Evolutionary conservation across 1,140 invertebrate species (phyloP).

Genomic region (Formica exsecta): DNA sequence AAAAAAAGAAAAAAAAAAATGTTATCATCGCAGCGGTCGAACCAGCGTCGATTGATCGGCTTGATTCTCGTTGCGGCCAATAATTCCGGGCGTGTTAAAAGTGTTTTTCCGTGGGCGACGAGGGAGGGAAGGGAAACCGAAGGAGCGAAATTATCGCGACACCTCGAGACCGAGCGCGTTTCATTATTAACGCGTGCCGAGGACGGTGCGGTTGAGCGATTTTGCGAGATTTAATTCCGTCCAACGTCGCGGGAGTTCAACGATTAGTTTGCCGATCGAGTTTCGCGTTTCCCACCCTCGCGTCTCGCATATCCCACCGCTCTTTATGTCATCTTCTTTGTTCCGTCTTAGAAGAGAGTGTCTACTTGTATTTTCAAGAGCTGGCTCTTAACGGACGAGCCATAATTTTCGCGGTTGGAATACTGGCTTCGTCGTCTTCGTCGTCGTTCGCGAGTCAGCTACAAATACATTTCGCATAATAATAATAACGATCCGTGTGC

Average conservation of each 20-base stretch:
- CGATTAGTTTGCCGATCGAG: slow-evolving; percentile 42
- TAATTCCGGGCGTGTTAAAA: slow-evolving; percentile 9
- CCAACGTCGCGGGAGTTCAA: slow-evolving; percentile 12
- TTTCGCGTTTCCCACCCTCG: neutral
- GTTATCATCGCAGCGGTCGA: too few relatives aligned
- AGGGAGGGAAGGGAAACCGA: neutral
- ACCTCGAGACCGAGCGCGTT: slow-evolving; percentile 12
- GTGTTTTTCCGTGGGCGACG: neutral
- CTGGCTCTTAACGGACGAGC: neutral
- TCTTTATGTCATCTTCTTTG: neutral
- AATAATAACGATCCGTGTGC: slow-evolving; percentile 58
- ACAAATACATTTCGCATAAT: slow-evolving; percentile 66
- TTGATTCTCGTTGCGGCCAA: neutral
- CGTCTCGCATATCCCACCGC: neutral
- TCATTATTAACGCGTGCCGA: slow-evolving; percentile 35
- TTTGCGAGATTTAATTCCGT: slow-evolving; percentile 56
- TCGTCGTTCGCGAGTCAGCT: slow-evolving; percentile 6
- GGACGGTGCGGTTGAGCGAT: neutral
- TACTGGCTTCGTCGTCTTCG: slow-evolving; percentile 13
- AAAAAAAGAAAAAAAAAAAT: neutral
- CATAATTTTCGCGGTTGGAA: slow-evolving; percentile 44
- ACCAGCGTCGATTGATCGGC: neutral
- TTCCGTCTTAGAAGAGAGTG: neutral
- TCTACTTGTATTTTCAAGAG: slow-evolving; percentile 21
- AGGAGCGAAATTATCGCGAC: neutral